Evolutionary conservation across 64 coral and sea anemone species (phyloP).

Genomic region (Montipora cactus): DNA sequence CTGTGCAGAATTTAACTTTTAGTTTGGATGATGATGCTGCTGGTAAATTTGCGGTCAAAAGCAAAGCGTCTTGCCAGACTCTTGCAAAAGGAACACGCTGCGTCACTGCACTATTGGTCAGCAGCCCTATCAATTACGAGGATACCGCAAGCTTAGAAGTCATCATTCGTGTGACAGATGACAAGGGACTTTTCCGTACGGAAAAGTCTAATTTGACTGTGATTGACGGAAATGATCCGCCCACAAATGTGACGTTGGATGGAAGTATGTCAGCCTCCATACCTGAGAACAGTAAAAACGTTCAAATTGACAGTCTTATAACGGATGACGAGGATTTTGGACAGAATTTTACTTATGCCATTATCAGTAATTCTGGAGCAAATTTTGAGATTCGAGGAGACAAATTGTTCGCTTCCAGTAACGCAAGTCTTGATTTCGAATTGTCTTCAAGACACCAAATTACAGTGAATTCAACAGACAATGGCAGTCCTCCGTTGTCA

Average conservation of each 20-base stretch:
- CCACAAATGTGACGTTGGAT: constrained; percentile 75
- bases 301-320: constrained; percentile 54
- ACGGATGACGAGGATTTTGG: constrained; percentile 69
- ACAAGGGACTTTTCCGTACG: constrained; percentile 72
- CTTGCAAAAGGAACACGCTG: constrained; percentile 32
- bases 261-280: constrained; percentile 58
- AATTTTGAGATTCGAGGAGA: constrained; percentile 68
- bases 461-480: constrained; percentile 60
- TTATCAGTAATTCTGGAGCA: constrained; percentile 41
- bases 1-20: constrained; percentile 70
- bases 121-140: constrained; percentile 72
- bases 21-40: constrained; percentile 67
- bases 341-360: constrained; percentile 55
- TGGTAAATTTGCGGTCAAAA: constrained; percentile 54
- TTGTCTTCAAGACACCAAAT: constrained; percentile 26
- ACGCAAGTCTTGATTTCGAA: constrained; percentile 65
- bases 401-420: constrained; percentile 48
- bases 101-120: constrained; percentile 61
- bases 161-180: constrained; percentile 69
- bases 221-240: constrained; percentile 77
- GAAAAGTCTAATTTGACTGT: constrained; percentile 68
- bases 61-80: constrained; percentile 20
- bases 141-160: constrained; percentile 52
- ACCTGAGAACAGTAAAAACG: constrained; percentile 72
- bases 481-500: constrained; percentile 42